Evolutionary conservation across 2,113 vertebrate genomes (phyloP), one percentile per base, ranked within the genome.

Genomic region (Myotis brandtii): DNA sequence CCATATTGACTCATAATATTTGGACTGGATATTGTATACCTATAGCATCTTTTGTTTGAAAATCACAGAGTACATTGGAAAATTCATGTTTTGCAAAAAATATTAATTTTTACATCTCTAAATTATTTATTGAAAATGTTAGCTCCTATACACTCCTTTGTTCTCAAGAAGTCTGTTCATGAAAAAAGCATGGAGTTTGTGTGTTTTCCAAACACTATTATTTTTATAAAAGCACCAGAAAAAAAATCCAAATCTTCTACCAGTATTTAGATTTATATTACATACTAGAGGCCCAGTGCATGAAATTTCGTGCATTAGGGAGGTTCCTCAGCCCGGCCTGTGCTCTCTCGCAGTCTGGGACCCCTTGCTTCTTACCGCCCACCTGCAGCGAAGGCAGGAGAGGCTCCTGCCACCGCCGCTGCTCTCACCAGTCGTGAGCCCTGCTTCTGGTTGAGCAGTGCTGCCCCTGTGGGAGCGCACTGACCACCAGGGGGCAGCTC

Each of bases 81-180:
- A 90, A 90, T 86, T 88, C 4, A 59, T 50, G 27, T 90, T 90
- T 83, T 76, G 25, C 2, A 84, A 91, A 89, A 89, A 93, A 62
- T 2, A 73, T 85, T n/a, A 59, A 46, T 66, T 93, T 94, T 88
- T 62, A 48, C 1, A 64, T 64, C 34, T 84, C 40, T 88, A 37
- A 10, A 75, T 67, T 95, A 20, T 32, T 87, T n/a, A 80, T 85
- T 95, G 27, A 81, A 96, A 79, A 43, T 56, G 46, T 66, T 30
- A 67, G 85, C 1, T 34, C 20, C 27, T 40, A 14, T n/a, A 56
- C 54, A 93, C 6, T 40, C 18, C 17, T 88, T 16, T 83, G 32
- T 73, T 66, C 27, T 86, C 64, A 83, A 77, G 32, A 69, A 83
- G 27, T 32, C 32, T 80, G 17, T 67, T 37, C 5, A 25, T 84